Evolutionary conservation across 2,888 invertebrate species (phyloP), one percentile per base, ranked within the genome.

Genomic region (Tinea trinotella): DNA sequence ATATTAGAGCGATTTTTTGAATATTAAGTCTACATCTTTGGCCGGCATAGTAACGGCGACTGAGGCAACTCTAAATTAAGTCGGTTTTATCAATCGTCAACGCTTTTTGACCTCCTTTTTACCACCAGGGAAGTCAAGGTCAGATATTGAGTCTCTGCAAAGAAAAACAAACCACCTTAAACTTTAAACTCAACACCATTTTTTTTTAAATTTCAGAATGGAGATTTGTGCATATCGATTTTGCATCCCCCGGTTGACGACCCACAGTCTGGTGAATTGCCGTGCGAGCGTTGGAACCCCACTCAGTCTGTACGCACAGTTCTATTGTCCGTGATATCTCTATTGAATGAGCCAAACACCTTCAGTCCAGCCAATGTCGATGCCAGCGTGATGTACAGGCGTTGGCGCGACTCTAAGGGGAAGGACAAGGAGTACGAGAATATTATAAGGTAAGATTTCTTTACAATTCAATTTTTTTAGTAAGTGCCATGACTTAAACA

Each of bases 281-380:
- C 99, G 0, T 99, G 98, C 84, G 99, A 99, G 85, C 93, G 99
- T 79, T 99, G 99, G 99, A 99, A 99, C 89, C 99, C 99, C 54
- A 99, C 99, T 62, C 99, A 99, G 88, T 99, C 96, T 71, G 99
- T 99, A 71, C 95, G 98, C 76, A 99, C 99, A 53, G 97, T 99
- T 67, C 90, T 99, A 61, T 89, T 99, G 58, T 99, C 98, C 58
- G 99, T 99, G 64, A 99, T 99, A 72, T 99, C 99, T 12, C 90
- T 99, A 61, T 89, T 99, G 69, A 99, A 99, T 87, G 99, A 99
- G 87, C 99, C 99, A 60, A 99, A 99, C 88, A 99, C 99, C 60
- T 99, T 93, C 86, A 99, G 98, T 68, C 99, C 99, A 49, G 99
- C 99, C 62, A 99, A 99, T 78, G 99, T 99, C 19, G 99, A 99